phyloP scores from a whole-genome alignment of 2,113 vertebrate species.

The Platysteira castanea region DNA sequence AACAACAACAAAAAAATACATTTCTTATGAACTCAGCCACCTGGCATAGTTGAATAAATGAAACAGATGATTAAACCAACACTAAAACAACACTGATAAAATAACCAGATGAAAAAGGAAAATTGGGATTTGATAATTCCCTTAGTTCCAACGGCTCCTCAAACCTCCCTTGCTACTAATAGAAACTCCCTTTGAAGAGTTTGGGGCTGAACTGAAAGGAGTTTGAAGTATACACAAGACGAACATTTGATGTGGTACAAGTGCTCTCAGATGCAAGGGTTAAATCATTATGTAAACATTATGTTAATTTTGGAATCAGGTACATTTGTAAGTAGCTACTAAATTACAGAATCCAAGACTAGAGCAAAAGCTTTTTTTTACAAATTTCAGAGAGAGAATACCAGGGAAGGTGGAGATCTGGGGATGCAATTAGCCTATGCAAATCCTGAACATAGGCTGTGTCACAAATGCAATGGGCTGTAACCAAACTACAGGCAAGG shows the following conservation, averaged over 20 bases:
- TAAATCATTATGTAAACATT: background rate
- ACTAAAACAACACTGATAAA: background rate
- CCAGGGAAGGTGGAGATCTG: background rate
- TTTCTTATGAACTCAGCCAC: background rate
- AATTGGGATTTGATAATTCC: background rate
- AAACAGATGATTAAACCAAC: background rate
- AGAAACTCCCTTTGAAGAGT: background rate
- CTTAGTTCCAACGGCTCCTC: background rate
- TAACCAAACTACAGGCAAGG: slow-evolving; percentile 28
- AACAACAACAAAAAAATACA: background rate
- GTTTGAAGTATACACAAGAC: background rate
- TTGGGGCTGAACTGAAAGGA: background rate
- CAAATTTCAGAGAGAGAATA: background rate
- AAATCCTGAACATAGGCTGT: slow-evolving; percentile 15
- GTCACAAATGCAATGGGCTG: slow-evolving; percentile 29
- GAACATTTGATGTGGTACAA: background rate
- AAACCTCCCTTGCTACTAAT: background rate
- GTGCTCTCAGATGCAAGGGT: background rate
- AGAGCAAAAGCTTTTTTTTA: background rate
- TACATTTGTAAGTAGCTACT: background rate
- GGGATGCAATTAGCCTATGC: slow-evolving; percentile 40
- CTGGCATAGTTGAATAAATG: background rate
- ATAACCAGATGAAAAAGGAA: background rate
- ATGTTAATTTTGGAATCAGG: background rate
- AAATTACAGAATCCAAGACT: background rate